phyloP scores from a whole-genome alignment of 1,140 invertebrate genomes.

The Drosophila novamexicana region DNA sequence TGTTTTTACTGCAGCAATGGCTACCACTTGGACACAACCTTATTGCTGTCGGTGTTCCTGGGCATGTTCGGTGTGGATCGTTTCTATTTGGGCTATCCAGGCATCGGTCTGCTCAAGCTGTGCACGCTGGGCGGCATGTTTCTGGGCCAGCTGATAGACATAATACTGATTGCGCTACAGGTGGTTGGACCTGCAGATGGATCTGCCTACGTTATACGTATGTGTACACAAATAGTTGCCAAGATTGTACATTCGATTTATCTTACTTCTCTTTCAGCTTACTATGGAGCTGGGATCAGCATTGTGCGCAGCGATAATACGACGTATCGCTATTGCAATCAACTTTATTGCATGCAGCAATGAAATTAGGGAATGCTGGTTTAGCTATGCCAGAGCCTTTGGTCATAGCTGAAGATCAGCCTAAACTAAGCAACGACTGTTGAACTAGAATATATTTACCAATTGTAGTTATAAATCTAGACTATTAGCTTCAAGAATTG shows the following conservation, averaged over 20 bases:
- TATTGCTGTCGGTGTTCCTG: slow-evolving; percentile 96
- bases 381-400: neutral
- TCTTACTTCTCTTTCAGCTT: slow-evolving; percentile 87
- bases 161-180: slow-evolving; percentile 96
- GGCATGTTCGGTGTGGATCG: slow-evolving; percentile 99
- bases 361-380: slow-evolving; percentile 27
- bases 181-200: slow-evolving; percentile 97
- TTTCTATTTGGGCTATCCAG: slow-evolving; percentile 98
- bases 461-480: slow-evolving; percentile 57
- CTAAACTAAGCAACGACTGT: slow-evolving; percentile 69
- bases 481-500: slow-evolving; percentile 69
- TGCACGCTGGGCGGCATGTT: slow-evolving; percentile 98
- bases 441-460: slow-evolving; percentile 12
- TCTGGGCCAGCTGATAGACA: slow-evolving; percentile 97
- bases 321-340: slow-evolving; percentile 89
- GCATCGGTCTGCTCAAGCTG: slow-evolving; percentile 96
- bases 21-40: slow-evolving; percentile 95
- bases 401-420: slow-evolving; percentile 43
- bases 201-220: slow-evolving; percentile 90
- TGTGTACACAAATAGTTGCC: neutral
- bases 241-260: neutral
- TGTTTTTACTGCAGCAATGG: slow-evolving; percentile 90
- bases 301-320: slow-evolving; percentile 93
- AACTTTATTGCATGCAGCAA: slow-evolving; percentile 88
- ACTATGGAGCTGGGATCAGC: slow-evolving; percentile 94